These are phyloP conservation scores for Hydrotaea cyrtoneurina DNA, from an alignment of 2,888 invertebrate species.

Conservation along the genomic window DNA sequence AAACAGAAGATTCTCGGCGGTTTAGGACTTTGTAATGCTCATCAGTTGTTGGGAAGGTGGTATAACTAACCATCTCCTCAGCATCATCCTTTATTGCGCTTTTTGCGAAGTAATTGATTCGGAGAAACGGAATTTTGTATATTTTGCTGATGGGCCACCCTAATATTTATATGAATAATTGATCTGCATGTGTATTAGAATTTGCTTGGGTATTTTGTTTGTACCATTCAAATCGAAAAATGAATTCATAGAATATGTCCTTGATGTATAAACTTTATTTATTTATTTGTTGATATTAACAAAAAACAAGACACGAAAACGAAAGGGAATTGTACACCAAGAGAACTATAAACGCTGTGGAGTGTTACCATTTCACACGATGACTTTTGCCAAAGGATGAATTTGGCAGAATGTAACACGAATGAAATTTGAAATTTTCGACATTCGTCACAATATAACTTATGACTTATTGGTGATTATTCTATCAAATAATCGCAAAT, in stretches of 20 bases:
- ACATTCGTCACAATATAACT: not conserved
- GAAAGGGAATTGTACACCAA: not conserved
- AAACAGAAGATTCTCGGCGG: no score
- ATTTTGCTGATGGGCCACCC: no score
- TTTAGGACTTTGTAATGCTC: no score
- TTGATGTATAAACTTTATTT: not conserved
- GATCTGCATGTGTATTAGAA: not conserved
- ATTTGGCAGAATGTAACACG: slow-evolving; percentile 2
- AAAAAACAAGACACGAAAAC: not conserved
- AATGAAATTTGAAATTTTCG: slow-evolving; percentile 27
- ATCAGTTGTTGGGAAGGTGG: no score
- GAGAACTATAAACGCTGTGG: not conserved
- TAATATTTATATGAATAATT: not conserved
- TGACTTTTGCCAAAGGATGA: slow-evolving; percentile 23
- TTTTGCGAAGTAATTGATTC: no score
- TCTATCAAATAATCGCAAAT: not conserved
- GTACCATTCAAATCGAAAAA: not conserved
- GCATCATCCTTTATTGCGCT: no score
- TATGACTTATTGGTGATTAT: slow-evolving; percentile 7
- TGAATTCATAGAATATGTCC: not conserved
- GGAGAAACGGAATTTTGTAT: no score
- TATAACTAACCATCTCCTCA: no score
- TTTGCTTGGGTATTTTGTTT: not conserved
- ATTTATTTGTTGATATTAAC: slow-evolving; percentile 7
- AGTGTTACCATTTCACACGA: slow-evolving; percentile 36